Percentiles rank a stretch among this genome's conserved stretches.
These are phyloP conservation scores for Amblyopsis rosae DNA, from an alignment of 2,113 vertebrate species.

Conservation along the genomic window DNA sequence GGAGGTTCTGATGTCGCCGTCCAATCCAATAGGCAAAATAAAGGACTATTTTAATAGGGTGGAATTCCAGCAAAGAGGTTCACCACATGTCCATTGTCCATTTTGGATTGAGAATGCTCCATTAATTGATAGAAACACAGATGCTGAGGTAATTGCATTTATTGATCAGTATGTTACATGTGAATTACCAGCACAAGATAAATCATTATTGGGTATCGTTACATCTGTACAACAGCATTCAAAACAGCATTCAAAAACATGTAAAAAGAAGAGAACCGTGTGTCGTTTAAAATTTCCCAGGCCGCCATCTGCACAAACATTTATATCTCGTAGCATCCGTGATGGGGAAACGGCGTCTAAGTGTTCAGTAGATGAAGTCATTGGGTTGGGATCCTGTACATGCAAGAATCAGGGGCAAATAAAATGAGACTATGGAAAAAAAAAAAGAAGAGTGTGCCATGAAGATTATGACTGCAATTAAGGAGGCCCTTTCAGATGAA, in stretches of 20 bases:
- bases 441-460: neutral
- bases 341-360: neutral
- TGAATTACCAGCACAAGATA: no score
- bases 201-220: no score
- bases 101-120: neutral
- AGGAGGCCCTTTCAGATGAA: neutral
- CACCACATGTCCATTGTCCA: neutral
- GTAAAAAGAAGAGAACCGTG: conserved; percentile 13
- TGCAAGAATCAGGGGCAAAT: neutral
- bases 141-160: no score
- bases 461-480: neutral
- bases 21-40: no score
- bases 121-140: no score
- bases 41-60: neutral
- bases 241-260: conserved; percentile 17
- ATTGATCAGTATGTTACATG: no score
- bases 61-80: neutral
- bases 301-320: conserved; percentile 1
- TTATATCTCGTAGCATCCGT: neutral
- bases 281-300: conserved; percentile 2
- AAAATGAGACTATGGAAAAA: neutral
- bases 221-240: neutral
- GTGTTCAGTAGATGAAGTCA: neutral
- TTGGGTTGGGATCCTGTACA: neutral
- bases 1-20: no score